These are phyloP conservation scores for Arenicola marina DNA, from an alignment of 2,888 invertebrate genomes.

Conservation along the genomic window DNA sequence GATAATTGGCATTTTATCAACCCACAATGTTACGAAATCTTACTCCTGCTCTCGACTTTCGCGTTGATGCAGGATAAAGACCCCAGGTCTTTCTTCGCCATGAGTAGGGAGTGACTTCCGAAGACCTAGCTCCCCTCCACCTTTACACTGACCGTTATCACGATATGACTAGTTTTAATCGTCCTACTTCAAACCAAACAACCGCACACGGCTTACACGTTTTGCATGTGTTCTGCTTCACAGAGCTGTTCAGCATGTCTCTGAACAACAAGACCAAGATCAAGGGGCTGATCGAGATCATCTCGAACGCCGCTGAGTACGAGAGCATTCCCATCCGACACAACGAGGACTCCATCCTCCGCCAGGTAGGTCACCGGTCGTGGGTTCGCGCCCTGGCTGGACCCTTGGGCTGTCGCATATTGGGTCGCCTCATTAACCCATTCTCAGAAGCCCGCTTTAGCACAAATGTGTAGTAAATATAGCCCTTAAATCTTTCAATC, in stretches of 20 bases:
- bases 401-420: background rate
- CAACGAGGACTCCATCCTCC: conserved; percentile 87
- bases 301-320: conserved; percentile 96
- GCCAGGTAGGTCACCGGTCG: conserved; percentile 56
- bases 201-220: no score
- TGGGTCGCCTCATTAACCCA: background rate
- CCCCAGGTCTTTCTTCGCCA: no score
- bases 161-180: no score
- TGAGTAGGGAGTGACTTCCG: no score
- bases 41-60: no score
- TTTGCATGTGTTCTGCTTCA: no score
- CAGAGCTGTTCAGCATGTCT: conserved; percentile 96
- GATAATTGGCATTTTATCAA: no score
- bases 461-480: background rate
- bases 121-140: no score
- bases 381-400: background rate
- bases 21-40: no score
- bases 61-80: no score
- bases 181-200: no score
- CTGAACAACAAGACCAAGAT: conserved; percentile 97
- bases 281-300: conserved; percentile 94
- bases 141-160: no score
- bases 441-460: background rate
- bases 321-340: conserved; percentile 92
- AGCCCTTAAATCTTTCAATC: background rate